Evolutionary conservation across 2,888 invertebrate genomes (phyloP).

Genomic region (Thera britannica): DNA sequence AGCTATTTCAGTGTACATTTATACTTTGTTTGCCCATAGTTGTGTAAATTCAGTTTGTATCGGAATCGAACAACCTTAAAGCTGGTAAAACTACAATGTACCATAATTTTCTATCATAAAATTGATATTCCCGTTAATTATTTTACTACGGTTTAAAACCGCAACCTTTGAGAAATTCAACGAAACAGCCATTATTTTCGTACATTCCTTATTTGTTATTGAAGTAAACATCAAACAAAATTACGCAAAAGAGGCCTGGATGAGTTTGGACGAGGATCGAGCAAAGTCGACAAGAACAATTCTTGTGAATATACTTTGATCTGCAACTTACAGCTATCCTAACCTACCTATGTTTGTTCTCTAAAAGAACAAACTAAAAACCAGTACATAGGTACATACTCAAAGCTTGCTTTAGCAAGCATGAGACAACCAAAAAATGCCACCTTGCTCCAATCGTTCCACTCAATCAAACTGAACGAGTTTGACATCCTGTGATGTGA

Average conservation of each 20-base stretch:
- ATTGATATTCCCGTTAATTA: neutral
- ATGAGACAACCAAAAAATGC: constrained; percentile 6
- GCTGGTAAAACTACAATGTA: neutral
- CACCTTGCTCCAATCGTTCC: constrained; percentile 21
- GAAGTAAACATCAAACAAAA: neutral
- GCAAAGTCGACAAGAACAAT: too few species aligned
- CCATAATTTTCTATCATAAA: neutral
- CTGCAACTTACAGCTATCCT: too few species aligned
- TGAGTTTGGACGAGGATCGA: too few species aligned
- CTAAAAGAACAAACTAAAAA: too few species aligned
- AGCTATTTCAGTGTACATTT: too few species aligned
- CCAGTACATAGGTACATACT: too few species aligned
- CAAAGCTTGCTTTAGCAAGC: too few species aligned
- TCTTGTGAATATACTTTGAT: too few species aligned
- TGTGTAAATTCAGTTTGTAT: too few species aligned
- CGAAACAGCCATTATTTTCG: neutral
- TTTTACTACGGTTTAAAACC: constrained; percentile 5
- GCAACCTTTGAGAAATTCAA: constrained; percentile 3
- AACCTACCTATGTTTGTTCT: too few species aligned
- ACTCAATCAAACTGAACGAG: constrained; percentile 28
- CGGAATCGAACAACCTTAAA: too few species aligned
- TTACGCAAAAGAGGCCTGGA: neutral
- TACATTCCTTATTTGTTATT: neutral
- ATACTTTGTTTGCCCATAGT: too few species aligned
- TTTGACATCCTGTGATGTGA: constrained; percentile 24